A percentile compares a stretch with the other conserved stretches of the same genome.
These are phyloP conservation scores for Conger conger DNA, from an alignment of 2,113 vertebrate species.

Conservation along the genomic window DNA sequence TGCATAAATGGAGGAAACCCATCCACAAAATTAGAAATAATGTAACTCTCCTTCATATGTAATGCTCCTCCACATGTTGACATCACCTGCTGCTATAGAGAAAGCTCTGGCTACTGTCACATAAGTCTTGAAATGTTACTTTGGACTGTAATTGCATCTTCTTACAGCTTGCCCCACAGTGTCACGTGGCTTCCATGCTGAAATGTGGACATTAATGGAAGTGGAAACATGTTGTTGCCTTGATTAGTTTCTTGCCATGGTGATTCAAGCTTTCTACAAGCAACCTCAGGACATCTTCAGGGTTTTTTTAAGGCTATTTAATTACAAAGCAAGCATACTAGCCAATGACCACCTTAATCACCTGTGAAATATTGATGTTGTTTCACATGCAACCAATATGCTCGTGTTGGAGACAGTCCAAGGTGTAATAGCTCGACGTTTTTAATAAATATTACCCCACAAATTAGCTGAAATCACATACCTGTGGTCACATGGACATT, in stretches of 20 bases:
- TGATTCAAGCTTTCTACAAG: neutral
- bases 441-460: neutral
- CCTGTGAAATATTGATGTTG: neutral
- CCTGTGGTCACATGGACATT: neutral
- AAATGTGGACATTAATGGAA: neutral
- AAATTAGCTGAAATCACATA: neutral
- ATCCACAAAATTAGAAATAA: neutral
- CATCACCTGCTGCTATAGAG: too few species aligned
- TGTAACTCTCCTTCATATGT: too few species aligned
- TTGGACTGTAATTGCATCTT: neutral
- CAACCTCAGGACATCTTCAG: neutral
- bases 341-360: neutral
- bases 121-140: neutral
- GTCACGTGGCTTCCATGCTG: neutral
- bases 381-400: neutral
- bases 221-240: neutral
- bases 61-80: too few species aligned
- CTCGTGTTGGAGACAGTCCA: neutral
- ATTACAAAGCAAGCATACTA: neutral
- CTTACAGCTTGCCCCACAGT: neutral
- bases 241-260: neutral
- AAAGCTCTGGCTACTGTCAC: neutral
- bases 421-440: neutral
- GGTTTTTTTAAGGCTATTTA: neutral
- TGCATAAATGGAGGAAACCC: neutral